These are phyloP conservation scores for Anolis apletophallus DNA, from an alignment of 2,797 vertebrate species.

Conservation along the genomic window DNA sequence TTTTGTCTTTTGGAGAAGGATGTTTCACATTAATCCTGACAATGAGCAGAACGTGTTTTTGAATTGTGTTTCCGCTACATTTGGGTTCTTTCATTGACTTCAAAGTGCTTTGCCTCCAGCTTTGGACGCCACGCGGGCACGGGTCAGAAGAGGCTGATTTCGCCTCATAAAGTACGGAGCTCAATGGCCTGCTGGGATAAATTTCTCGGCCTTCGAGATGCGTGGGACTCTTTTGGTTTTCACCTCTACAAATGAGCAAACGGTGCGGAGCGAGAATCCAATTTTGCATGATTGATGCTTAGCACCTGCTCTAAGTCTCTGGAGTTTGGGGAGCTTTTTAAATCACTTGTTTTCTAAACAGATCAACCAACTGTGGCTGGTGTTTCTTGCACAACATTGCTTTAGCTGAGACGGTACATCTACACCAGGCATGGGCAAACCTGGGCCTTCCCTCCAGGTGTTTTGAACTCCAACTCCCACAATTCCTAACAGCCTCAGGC, in stretches of 20 bases:
- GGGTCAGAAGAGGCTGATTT: background rate
- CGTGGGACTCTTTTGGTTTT: no score
- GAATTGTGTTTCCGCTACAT: background rate
- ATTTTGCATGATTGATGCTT: background rate
- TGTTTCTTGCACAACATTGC: background rate
- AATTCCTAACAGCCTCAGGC: no score
- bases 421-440: no score
- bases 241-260: background rate
- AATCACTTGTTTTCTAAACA: no score
- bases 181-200: background rate
- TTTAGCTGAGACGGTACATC: no score
- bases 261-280: background rate
- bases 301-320: background rate
- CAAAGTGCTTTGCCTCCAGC: no score
- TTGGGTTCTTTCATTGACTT: background rate
- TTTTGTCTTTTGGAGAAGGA: background rate
- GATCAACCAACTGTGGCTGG: background rate
- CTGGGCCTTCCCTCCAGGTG: no score
- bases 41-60: slow-evolving; percentile 35
- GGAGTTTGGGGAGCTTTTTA: background rate
- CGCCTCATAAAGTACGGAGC: background rate
- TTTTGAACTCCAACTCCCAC: no score
- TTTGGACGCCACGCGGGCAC: no score
- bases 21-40: slow-evolving; percentile 42
- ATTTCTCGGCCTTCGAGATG: no score